phyloP scores from a whole-genome alignment of 2,113 vertebrate species.

The Lophochroa leadbeateri region DNA sequence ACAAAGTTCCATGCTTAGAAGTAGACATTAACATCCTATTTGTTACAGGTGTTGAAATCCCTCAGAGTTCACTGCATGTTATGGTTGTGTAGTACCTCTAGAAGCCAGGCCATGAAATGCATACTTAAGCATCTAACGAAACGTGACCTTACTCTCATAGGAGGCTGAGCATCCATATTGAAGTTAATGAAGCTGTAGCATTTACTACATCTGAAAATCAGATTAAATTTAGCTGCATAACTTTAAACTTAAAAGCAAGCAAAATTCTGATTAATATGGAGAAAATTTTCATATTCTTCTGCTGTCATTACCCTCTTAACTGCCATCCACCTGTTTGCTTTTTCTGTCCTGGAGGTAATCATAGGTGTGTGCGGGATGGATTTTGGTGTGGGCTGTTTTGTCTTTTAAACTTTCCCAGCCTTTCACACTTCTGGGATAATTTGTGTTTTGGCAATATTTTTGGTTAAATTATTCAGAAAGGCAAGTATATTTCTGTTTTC shows the following conservation, averaged over 20 bases:
- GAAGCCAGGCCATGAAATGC: not conserved
- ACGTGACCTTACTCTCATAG: not conserved
- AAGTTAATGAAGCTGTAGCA: slow-evolving; percentile 19
- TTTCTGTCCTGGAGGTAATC: not conserved
- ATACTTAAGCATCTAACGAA: not conserved
- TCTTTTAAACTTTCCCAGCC: not conserved
- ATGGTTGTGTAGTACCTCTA: not conserved
- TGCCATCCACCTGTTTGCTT: not conserved
- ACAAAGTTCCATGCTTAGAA: not conserved
- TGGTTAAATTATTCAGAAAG: not conserved
- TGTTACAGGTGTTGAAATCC: not conserved
- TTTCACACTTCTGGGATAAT: not conserved
- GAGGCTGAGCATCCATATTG: not conserved
- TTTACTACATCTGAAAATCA: not conserved
- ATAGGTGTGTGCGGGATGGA: not conserved
- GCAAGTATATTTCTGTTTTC: not conserved
- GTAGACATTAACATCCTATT: not conserved
- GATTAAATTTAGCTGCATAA: not conserved
- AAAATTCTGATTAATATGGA: not conserved
- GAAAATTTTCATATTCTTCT: not conserved
- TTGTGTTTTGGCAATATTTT: not conserved
- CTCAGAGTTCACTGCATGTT: not conserved
- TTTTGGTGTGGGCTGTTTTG: not conserved
- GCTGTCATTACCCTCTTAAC: not conserved
- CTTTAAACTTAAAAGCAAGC: not conserved